Evolutionary conservation across 2,113 vertebrate species (phyloP).

Genomic region (Eupsittula cactorum): DNA sequence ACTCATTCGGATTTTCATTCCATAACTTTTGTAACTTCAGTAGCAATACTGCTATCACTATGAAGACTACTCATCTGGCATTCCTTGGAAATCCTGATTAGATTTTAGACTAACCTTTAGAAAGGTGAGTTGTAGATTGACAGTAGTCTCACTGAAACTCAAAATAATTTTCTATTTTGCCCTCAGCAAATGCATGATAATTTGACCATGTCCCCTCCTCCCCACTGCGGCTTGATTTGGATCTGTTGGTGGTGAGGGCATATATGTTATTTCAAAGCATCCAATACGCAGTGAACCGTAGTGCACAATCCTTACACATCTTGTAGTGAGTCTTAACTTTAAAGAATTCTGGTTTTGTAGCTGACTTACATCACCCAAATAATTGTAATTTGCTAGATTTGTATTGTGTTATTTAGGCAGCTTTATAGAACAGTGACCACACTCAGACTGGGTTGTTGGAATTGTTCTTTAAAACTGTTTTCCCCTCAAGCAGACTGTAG

Average conservation of each 20-base stretch:
- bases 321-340: background rate
- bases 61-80: background rate
- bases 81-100: background rate
- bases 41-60: background rate
- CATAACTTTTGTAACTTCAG: background rate
- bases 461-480: background rate
- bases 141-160: background rate
- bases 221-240: background rate
- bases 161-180: background rate
- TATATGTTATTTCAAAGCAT: rapidly evolving
- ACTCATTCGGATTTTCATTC: background rate
- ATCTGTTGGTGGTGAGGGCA: background rate
- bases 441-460: background rate
- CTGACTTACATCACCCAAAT: background rate
- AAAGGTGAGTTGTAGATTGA: background rate
- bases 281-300: background rate
- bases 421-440: background rate
- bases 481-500: background rate
- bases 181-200: background rate
- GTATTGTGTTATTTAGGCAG: background rate
- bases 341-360: background rate
- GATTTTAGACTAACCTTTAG: background rate
- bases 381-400: background rate
- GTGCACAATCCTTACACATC: background rate
- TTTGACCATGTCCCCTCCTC: background rate